Percentiles rank a stretch among this genome's conserved stretches.
Conservation (phyloP, 1,140 invertebrate species). For the Drosophila kurseongensis region DNA sequence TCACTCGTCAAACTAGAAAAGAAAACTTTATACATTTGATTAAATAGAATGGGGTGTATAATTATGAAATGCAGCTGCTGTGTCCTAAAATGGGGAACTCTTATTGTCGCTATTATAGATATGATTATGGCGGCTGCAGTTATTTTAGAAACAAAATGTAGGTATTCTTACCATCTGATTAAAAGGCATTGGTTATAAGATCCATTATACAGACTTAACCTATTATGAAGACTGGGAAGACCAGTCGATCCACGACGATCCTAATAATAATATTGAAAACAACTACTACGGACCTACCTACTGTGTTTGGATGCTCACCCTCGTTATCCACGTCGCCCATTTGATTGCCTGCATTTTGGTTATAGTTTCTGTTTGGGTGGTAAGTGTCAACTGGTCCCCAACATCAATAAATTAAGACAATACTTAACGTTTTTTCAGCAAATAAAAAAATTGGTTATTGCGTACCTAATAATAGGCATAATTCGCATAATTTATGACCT, state of each 20-base stretch:
- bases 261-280: neutral
- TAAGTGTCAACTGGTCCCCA: neutral
- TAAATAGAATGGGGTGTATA: neutral
- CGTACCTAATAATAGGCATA: neutral
- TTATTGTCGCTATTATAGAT: neutral
- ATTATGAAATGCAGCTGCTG: slow-evolving; percentile 1
- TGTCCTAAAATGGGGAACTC: neutral
- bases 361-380: neutral
- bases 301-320: neutral
- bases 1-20: no score
- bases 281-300: neutral
- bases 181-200: neutral
- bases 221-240: neutral
- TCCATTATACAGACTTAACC: neutral
- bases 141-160: slow-evolving; percentile 4
- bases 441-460: neutral
- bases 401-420: no score
- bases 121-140: neutral
- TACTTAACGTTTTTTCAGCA: neutral
- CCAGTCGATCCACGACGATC: no score
- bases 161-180: no score
- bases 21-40: no score
- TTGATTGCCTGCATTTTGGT: neutral
- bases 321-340: neutral
- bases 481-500: neutral